phyloP scores from a whole-genome alignment of 2,797 vertebrate species.

The Sebastes alutus region DNA sequence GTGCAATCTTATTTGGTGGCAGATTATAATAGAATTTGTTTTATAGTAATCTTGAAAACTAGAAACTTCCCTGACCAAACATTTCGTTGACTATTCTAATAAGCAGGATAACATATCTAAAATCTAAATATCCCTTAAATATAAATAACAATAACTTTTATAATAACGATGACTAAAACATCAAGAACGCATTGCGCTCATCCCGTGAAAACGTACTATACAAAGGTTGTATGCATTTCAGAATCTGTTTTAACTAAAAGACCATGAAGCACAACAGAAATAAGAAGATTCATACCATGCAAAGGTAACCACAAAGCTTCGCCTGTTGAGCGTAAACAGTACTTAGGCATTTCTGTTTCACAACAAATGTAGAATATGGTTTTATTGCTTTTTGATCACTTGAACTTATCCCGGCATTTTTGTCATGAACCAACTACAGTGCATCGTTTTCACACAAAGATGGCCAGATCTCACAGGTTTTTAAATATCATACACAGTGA shows the following conservation, averaged over 20 bases:
- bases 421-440: conserved; percentile 61
- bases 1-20: conserved; percentile 87
- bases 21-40: conserved; percentile 81
- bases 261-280: conserved; percentile 63
- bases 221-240: conserved; percentile 66
- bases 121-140: conserved; percentile 87
- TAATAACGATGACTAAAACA: conserved; percentile 75
- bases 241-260: conserved; percentile 44
- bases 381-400: conserved; percentile 78
- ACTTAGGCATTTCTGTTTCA: conserved; percentile 58
- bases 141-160: conserved; percentile 84
- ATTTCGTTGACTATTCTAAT: conserved; percentile 75
- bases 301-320: conserved; percentile 54
- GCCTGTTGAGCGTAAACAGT: conserved; percentile 71
- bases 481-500: conserved; percentile 40
- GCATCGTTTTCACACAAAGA: conserved; percentile 61
- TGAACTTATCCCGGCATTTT: conserved; percentile 59
- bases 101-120: conserved; percentile 83
- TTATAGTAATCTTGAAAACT: conserved; percentile 78
- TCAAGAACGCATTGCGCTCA: conserved; percentile 73
- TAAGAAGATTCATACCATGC: conserved; percentile 61
- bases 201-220: conserved; percentile 73
- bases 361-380: conserved; percentile 53
- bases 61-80: conserved; percentile 83
- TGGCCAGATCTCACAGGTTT: conserved; percentile 64